phyloP scores from a whole-genome alignment of 2,797 vertebrate species.

The Poeciliopsis paucimaculata region DNA sequence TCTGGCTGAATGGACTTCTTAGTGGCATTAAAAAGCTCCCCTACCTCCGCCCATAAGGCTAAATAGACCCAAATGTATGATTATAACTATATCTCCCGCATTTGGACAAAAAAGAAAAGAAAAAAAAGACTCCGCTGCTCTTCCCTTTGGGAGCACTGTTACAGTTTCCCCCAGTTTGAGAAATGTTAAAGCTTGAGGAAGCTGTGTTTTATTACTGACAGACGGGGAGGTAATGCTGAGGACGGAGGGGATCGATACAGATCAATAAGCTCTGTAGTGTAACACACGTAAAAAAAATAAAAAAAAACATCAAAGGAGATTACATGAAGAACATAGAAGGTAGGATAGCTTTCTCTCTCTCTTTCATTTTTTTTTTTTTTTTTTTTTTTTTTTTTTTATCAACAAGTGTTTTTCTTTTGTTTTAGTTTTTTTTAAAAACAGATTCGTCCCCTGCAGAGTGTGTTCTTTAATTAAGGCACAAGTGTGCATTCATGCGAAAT shows the following conservation, averaged over 20 bases:
- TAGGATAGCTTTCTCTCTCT: background rate
- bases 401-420: constrained; percentile 60
- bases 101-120: background rate
- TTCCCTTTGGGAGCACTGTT: constrained; percentile 18
- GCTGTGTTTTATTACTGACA: constrained; percentile 48
- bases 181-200: constrained; percentile 49
- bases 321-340: constrained; percentile 27
- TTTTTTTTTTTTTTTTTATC: background rate
- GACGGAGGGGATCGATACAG: constrained; percentile 52
- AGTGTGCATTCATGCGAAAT: constrained; percentile 29
- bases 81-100: constrained; percentile 8
- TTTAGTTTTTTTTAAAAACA: background rate
- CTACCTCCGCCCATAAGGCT: constrained; percentile 27
- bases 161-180: constrained; percentile 20
- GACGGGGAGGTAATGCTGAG: constrained; percentile 43
- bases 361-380: constrained; percentile 5
- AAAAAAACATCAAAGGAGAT: constrained; percentile 44
- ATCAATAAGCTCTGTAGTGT: constrained; percentile 51
- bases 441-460: constrained; percentile 6
- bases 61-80: constrained; percentile 40
- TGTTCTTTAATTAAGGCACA: constrained; percentile 33
- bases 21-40: constrained; percentile 30
- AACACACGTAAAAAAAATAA: constrained; percentile 45
- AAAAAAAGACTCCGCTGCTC: background rate
- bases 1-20: constrained; percentile 36